Conservation (phyloP, 2,113 vertebrate species). For the Etia nguti region DNA sequence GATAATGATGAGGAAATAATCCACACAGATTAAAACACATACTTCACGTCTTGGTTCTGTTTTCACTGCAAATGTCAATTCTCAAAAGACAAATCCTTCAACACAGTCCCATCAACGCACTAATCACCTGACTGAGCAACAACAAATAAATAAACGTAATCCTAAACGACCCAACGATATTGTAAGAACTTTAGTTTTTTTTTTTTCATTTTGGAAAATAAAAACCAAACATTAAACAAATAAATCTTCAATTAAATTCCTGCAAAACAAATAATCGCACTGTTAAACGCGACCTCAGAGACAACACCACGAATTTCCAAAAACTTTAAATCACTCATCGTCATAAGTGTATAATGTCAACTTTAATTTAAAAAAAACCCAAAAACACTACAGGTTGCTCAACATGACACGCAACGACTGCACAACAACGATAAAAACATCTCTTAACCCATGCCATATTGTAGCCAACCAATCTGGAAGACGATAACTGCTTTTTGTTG, state of each 20-base stretch:
- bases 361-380: not conserved
- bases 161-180: not conserved
- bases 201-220: not conserved
- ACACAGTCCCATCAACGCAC: not conserved
- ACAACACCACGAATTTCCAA: not conserved
- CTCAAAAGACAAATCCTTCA: conserved; percentile 21
- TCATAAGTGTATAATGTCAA: not conserved
- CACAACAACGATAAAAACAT: conserved; percentile 49
- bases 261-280: not conserved
- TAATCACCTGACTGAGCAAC: conserved; percentile 43
- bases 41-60: conserved; percentile 7
- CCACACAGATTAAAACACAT: not conserved
- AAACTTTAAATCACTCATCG: not conserved
- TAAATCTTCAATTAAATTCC: not conserved
- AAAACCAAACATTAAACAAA: not conserved
- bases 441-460: conserved; percentile 60
- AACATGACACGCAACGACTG: conserved; percentile 46
- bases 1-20: not conserved
- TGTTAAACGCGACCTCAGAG: not conserved
- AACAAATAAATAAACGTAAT: not conserved
- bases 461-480: not conserved
- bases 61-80: conserved; percentile 61
- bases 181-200: accelerated
- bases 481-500: not conserved
- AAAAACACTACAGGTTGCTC: conserved; percentile 43